These are phyloP conservation scores for Scomber scombrus DNA, from an alignment of 2,113 vertebrate genomes.

Conservation along the genomic window DNA sequence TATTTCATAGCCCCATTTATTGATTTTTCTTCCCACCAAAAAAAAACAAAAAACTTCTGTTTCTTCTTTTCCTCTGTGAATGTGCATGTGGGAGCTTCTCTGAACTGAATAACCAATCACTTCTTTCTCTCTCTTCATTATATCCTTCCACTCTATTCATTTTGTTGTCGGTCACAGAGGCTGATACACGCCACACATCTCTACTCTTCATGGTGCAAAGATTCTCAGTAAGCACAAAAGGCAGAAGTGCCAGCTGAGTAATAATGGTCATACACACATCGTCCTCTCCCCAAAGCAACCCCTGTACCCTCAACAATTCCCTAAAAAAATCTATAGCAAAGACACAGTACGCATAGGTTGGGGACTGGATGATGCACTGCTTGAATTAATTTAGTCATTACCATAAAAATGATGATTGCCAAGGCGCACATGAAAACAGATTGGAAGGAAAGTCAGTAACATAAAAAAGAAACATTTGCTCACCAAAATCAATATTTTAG, in stretches of 20 bases:
- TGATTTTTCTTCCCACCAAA: conserved; percentile 47
- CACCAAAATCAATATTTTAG: conserved; percentile 16
- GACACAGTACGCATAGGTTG: neutral
- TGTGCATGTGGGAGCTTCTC: conserved; percentile 22
- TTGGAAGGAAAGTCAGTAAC: neutral
- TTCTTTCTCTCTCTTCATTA: conserved; percentile 17
- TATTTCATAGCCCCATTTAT: conserved; percentile 39
- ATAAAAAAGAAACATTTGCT: conserved; percentile 15
- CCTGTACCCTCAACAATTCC: conserved; percentile 1
- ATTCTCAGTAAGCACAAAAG: conserved; percentile 17
- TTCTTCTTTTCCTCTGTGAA: conserved; percentile 20
- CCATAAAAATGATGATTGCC: neutral
- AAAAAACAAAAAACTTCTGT: conserved; percentile 38
- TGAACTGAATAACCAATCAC: conserved; percentile 17
- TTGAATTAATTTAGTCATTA: neutral
- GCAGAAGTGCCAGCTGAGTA: conserved; percentile 13
- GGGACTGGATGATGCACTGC: neutral
- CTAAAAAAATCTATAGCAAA: neutral
- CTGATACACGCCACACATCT: conserved; percentile 52
- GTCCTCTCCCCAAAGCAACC: neutral
- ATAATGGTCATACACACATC: conserved; percentile 14
- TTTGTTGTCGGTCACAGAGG: conserved; percentile 53
- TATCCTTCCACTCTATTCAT: conserved; percentile 44
- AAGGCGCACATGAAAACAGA: neutral
- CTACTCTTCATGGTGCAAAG: neutral